Evolutionary conservation across 2,888 invertebrate species (phyloP).

Genomic region (Strigamia maritima): DNA sequence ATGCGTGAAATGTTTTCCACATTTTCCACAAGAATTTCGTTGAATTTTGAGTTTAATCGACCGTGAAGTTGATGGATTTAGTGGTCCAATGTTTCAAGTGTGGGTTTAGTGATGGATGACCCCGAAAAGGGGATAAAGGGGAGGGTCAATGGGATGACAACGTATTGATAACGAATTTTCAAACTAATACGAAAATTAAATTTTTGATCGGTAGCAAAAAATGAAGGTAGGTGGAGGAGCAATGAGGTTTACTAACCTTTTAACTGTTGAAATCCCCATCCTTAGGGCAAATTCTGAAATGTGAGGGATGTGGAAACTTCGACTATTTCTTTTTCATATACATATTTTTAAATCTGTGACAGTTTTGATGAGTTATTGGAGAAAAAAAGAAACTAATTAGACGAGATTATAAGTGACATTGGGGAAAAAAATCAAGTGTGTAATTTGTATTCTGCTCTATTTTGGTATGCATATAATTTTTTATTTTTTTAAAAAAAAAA

Average conservation of each 20-base stretch:
- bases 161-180: background rate
- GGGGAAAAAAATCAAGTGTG: background rate
- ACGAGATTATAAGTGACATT: background rate
- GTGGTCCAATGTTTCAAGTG: background rate
- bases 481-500: too few relatives aligned
- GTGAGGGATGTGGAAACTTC: too few relatives aligned
- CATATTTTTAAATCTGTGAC: background rate
- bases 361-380: background rate
- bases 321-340: too few relatives aligned
- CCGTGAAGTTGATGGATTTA: background rate
- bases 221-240: too few relatives aligned
- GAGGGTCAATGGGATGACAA: background rate
- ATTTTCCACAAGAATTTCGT: background rate
- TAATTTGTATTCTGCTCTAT: background rate
- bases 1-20: too few relatives aligned
- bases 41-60: background rate
- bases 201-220: too few relatives aligned
- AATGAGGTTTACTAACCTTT: background rate
- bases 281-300: background rate
- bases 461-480: background rate
- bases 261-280: background rate
- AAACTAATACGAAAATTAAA: too few relatives aligned
- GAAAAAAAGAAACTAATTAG: background rate
- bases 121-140: background rate
- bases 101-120: background rate